phyloP scores from a whole-genome alignment of 2,888 invertebrate species.

The Rotaria magnacalcarata region DNA sequence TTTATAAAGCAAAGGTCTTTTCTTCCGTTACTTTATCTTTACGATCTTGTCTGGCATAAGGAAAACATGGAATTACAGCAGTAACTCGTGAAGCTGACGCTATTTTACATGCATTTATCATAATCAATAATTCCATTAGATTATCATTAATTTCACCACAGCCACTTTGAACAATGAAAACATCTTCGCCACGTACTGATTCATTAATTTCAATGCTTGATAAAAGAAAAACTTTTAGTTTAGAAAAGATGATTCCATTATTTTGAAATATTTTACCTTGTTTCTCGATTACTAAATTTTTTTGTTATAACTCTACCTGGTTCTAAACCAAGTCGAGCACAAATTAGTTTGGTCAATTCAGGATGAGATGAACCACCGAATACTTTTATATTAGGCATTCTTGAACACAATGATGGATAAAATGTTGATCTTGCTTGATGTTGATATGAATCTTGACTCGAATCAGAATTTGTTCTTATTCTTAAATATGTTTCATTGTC shows the following conservation, averaged over 20 bases:
- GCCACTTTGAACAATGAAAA: constrained; percentile 89
- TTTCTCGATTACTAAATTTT: constrained; percentile 98
- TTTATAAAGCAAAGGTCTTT: constrained; percentile 46
- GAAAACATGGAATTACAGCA: constrained; percentile 90
- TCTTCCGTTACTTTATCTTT: constrained; percentile 73
- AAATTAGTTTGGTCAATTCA: constrained; percentile 90
- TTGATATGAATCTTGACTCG: neutral
- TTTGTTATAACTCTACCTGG: constrained; percentile 96
- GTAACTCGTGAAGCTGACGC: constrained; percentile 87
- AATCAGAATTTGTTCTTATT: neutral
- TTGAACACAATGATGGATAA: constrained; percentile 51
- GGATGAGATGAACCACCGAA: constrained; percentile 97
- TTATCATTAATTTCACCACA: constrained; percentile 90
- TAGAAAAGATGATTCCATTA: neutral
- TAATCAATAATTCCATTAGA: constrained; percentile 87
- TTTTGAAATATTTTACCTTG: constrained; percentile 68
- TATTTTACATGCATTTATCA: constrained; percentile 94
- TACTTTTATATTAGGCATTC: constrained; percentile 99
- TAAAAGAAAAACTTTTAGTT: neutral
- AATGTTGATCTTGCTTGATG: neutral
- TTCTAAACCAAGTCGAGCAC: constrained; percentile 89
- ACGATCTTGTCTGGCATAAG: constrained; percentile 89
- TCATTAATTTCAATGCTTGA: constrained; percentile 85
- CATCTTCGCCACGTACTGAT: constrained; percentile 90
- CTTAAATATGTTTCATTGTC: neutral